Percentiles rank a stretch among this genome's conserved stretches.
Evolutionary conservation across 2,797 vertebrate species (phyloP).

Genomic region (Rhabdophis nuchalis): DNA sequence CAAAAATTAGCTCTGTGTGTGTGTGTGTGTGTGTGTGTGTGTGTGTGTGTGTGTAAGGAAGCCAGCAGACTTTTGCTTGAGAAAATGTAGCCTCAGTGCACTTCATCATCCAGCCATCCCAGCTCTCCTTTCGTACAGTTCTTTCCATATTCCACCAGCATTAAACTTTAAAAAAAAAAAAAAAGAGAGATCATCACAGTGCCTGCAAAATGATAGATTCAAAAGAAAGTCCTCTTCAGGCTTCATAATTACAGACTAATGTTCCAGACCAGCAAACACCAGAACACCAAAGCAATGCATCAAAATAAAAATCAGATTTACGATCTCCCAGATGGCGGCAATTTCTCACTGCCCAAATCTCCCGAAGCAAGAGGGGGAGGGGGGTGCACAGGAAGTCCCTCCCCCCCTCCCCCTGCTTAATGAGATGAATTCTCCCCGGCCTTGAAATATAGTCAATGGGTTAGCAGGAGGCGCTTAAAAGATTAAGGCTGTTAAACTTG

Average conservation of each 20-base stretch:
- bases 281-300: neutral
- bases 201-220: neutral
- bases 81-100: neutral
- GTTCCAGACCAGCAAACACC: slow-evolving; percentile 10
- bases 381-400: neutral
- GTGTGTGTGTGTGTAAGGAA: neutral
- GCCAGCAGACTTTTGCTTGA: neutral
- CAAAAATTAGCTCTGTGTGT: neutral
- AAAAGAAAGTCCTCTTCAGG: neutral
- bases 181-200: neutral
- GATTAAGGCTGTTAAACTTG: neutral
- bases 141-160: neutral
- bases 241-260: slow-evolving; percentile 23
- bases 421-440: neutral
- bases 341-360: slow-evolving; percentile 12
- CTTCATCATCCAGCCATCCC: neutral
- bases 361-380: neutral
- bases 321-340: neutral
- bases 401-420: neutral
- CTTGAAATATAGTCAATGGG: slow-evolving; percentile 4
- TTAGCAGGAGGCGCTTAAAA: slow-evolving; percentile 10
- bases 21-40: no score
- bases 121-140: neutral
- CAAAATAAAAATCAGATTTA: neutral
- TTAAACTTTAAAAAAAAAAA: neutral